These are phyloP conservation scores for Diplosoma virens DNA, from an alignment of 23 tunicate species.

Conservation along the genomic window DNA sequence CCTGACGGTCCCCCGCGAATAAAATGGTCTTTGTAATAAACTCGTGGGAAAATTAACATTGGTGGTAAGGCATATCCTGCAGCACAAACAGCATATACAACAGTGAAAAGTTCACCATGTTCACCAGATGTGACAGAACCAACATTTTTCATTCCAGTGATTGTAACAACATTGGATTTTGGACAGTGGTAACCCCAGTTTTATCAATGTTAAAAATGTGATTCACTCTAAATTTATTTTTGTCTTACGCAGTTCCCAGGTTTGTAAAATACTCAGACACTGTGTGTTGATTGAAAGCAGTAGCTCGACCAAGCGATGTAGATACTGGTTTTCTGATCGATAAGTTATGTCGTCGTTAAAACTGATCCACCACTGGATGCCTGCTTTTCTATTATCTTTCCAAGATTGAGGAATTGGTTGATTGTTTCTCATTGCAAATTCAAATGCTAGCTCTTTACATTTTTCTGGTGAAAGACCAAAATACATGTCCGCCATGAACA, in stretches of 20 bases:
- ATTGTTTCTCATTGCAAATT: conserved; percentile 11
- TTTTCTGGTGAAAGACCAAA: too few species aligned
- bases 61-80: conserved; percentile 2
- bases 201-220: neutral
- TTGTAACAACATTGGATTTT: conserved; percentile 5
- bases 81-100: conserved; percentile 14
- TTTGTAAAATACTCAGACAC: neutral
- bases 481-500: too few species aligned
- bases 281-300: neutral
- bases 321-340: neutral
- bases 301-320: neutral
- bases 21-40: neutral
- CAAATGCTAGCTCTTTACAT: too few species aligned
- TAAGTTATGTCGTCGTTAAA: conserved; percentile 10
- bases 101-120: conserved; percentile 8
- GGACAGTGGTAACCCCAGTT: conserved; percentile 14
- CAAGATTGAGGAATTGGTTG: neutral
- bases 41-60: conserved; percentile 10
- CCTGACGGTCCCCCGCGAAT: neutral
- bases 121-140: conserved; percentile 11
- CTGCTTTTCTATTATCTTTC: conserved; percentile 9
- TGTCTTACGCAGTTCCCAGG: neutral
- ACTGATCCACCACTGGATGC: conserved; percentile 2
- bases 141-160: neutral
- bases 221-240: neutral